Conservation (phyloP, 2,888 invertebrate species). For the Ectemnius continuus region DNA sequence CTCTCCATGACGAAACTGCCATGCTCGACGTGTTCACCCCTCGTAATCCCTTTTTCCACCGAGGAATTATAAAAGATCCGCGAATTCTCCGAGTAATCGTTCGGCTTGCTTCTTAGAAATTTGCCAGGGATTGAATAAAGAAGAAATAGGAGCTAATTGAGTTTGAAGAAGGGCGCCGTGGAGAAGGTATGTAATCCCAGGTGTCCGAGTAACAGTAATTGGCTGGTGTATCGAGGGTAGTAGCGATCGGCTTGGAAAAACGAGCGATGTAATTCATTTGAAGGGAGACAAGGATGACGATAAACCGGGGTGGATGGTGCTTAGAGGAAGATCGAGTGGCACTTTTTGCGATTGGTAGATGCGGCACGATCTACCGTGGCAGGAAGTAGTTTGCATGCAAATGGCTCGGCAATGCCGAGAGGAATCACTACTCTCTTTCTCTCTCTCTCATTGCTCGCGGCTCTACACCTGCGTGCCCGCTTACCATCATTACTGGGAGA, state of each 20-base stretch:
- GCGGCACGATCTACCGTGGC: slow-evolving; percentile 3
- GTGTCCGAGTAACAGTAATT: not conserved
- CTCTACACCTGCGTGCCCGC: slow-evolving; percentile 4
- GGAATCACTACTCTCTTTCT: not conserved
- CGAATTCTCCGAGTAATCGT: no score
- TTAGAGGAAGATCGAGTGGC: slow-evolving; percentile 3
- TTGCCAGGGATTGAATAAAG: no score
- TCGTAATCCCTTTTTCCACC: no score
- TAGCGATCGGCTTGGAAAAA: not conserved
- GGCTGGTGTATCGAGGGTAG: not conserved
- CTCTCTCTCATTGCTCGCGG: not conserved
- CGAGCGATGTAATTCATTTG: not conserved
- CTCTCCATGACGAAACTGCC: no score
- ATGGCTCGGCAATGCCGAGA: not conserved
- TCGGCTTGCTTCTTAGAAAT: no score
- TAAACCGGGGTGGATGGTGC: not conserved
- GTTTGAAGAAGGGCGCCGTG: no score
- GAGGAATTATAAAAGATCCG: no score
- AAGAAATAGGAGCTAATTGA: no score
- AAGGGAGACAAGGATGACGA: not conserved
- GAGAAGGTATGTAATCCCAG: not conserved
- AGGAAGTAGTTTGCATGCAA: slow-evolving; percentile 16
- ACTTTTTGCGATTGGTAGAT: slow-evolving; percentile 2
- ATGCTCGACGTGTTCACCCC: no score
- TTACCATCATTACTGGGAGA: not conserved